Evolutionary conservation across 2,797 vertebrate species (phyloP).

Genomic region (Lepus oiostolus): DNA sequence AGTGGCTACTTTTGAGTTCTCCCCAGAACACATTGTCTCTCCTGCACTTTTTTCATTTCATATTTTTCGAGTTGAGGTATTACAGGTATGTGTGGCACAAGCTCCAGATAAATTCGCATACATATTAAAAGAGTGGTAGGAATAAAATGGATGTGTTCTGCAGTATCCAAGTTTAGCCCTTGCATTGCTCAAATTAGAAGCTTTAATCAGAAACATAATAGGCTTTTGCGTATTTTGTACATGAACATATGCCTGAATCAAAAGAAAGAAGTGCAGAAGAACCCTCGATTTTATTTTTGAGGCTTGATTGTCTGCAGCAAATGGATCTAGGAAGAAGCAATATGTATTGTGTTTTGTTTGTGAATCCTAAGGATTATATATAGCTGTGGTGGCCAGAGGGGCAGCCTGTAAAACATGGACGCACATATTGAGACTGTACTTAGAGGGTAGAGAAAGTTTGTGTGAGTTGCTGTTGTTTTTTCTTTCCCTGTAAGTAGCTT

Average conservation of each 20-base stretch:
- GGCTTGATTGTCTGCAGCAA: not conserved
- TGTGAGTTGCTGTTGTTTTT: not conserved
- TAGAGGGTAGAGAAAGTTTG: not conserved
- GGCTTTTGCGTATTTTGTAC: conserved; percentile 54
- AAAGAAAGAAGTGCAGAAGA: not conserved
- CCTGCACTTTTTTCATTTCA: conserved; percentile 39
- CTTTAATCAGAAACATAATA: conserved; percentile 65
- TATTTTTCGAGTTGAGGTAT: conserved; percentile 35
- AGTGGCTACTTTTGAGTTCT: conserved; percentile 68
- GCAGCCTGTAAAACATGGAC: not conserved
- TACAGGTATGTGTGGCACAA: conserved; percentile 33
- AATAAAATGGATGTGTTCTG: conserved; percentile 49
- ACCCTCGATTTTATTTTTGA: not conserved
- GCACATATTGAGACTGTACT: not conserved
- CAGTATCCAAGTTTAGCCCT: conserved; percentile 55
- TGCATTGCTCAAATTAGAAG: conserved; percentile 52
- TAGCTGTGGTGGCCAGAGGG: not conserved
- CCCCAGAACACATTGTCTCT: not conserved
- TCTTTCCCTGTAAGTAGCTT: not conserved
- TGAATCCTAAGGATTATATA: not conserved
- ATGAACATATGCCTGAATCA: not conserved
- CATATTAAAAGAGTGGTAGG: conserved; percentile 44
- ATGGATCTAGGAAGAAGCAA: not conserved
- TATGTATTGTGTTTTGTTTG: not conserved
- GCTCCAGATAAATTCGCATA: conserved; percentile 59